These are phyloP conservation scores for Agelaius phoeniceus DNA, from an alignment of 2,113 vertebrate species.

Conservation along the genomic window DNA sequence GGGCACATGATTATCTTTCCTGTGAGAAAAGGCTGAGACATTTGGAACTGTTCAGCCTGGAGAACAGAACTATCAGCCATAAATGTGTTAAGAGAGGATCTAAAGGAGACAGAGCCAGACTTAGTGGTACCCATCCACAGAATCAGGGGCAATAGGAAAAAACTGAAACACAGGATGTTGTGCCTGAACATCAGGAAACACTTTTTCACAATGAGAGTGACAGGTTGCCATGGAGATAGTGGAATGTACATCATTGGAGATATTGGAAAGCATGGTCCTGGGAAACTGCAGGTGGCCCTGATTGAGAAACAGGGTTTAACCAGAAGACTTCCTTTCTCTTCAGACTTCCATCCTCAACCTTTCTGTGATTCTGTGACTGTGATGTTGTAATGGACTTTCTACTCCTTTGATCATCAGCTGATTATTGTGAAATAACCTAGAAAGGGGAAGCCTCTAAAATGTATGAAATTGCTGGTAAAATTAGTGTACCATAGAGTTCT, in stretches of 20 bases:
- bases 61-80: not conserved
- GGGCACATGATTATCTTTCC: not conserved
- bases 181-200: not conserved
- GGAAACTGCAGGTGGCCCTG: not conserved
- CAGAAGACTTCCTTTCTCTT: not conserved
- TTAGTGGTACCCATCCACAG: not conserved
- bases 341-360: not conserved
- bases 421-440: not conserved
- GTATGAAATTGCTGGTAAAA: not conserved
- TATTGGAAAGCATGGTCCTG: not conserved
- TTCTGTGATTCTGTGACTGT: not conserved
- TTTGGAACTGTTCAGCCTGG: not conserved
- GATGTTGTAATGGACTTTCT: not conserved
- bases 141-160: not conserved
- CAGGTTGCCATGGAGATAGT: not conserved
- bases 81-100: not conserved
- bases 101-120: not conserved
- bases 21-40: not conserved
- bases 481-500: not conserved
- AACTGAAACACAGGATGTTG: not conserved
- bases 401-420: not conserved
- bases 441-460: not conserved
- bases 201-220: not conserved
- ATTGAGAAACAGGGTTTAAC: accelerated
- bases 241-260: not conserved